Base-by-base conservation (phyloP, 2,797 vertebrate species). In the Geotrypetes seraphini region DNA sequence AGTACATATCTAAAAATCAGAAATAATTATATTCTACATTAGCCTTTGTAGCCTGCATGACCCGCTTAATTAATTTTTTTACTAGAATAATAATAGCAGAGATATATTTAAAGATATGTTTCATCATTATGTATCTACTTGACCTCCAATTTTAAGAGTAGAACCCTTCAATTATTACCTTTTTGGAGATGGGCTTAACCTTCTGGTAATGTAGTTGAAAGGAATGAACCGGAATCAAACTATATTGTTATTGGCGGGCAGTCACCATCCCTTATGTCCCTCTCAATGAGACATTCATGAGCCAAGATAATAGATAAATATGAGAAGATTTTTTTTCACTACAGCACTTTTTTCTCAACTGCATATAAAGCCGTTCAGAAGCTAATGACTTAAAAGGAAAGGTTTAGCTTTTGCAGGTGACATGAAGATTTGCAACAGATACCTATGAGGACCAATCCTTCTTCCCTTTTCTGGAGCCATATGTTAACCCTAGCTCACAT, bases 1-100 rank as follows among this genome's bases (percentile, higher is more conserved):
- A 73, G 53, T 64, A 69, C 66, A 66, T 60, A 71, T 75, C 73
- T 69, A 71, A 70, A 71, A 74, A 83, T 72, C 69, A 77, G 69
- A 60, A 76, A 75, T 81, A 81, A 83, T 83, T 81, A 71, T 69
- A 56, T 69, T 74, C 40, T 60, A 74, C 72, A 81, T 85, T 83
- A 83, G 70, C 74, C 75, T 78, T 57, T 66, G 29, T 55, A 66
- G 55, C 75, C 79, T 64, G 34, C 36, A 52, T 75, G 76, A 77
- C 78, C 76, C 72, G 71, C 60, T 78, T 83, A 80, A 84, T 84
- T 83, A 83, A 81, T 83, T 83, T 81, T n/a, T 78, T 81, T 79
- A 70, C 80, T 60, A 47, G 68, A 48, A 78, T 78, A 77, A 84
- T 81, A 81, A 81, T 79, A 78, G 57, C 66, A 71, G 73, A 71